Evolutionary conservation across 2,797 vertebrate genomes (phyloP), one percentile per base, ranked within the genome.

Genomic region (Pantherophis vulpinus): DNA sequence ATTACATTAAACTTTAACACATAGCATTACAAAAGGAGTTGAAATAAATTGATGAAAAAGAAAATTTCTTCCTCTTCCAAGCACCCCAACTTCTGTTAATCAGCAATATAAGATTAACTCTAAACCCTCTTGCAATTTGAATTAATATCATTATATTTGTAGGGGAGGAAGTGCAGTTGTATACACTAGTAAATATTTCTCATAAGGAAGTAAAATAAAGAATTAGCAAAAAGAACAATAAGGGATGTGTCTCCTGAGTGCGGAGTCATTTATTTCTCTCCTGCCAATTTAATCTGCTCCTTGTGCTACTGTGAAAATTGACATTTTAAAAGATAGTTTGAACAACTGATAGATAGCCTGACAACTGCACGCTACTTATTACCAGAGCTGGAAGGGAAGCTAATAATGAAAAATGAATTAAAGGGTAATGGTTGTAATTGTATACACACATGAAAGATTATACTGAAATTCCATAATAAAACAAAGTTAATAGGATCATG

Each of bases 41-140:
- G 93, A 96, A 86, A 92, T 91, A 87, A 94, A 94, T 90, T 95
- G 94, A 95, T 96, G 93, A 96, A 96, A 55, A 93, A 96, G 95
- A 23, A 83, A 16, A 93, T 90, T 61, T 91, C 89, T 79, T 93
- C 94, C 96, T 93, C 83, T 90, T 61, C 74, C 87, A 47, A 42
- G 14, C 89, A 9, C 79, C 92, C 86, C 90, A 66, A 86, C 59
- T 94, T 51, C 90, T 42, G 47, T 92, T 90, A 91, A 90, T 47
- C 42, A 90, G 91, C 83, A 63, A 74, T 32, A 91, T 92, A 94
- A 92, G 94, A 93, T 91, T 60, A 93, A 93, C 94, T 95, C 91
- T 66, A 91, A 9, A 89, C 94, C 66, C 90, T 89, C 66, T 29
- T 0, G 79, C 0, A 0, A 18, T 32, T n/a, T 13, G 90, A 93